Conservation (phyloP, 2,797 vertebrate genomes). For the Tangara arthus region DNA sequence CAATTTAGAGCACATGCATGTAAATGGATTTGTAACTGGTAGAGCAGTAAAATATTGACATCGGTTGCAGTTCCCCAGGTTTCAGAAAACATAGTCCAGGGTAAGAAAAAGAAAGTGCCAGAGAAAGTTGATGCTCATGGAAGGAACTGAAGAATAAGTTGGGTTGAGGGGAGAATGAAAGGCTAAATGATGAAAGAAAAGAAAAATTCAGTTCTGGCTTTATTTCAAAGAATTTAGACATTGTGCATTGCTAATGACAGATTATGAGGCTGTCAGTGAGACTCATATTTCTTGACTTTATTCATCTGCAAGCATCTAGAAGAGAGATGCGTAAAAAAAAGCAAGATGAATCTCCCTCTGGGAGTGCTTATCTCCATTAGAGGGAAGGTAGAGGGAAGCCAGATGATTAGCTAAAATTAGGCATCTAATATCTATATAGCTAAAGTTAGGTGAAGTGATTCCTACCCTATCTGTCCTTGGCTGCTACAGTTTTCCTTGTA, state of each 20-base stretch:
- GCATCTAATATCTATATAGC: neutral
- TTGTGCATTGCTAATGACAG: neutral
- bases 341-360: constrained; percentile 29
- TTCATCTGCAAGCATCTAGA: neutral
- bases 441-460: neutral
- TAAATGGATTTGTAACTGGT: constrained; percentile 48
- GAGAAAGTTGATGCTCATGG: constrained; percentile 12
- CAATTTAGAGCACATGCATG: constrained; percentile 57
- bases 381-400: neutral
- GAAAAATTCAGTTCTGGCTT: neutral
- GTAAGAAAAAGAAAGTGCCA: constrained; percentile 55
- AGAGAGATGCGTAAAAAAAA: neutral
- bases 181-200: too few relatives aligned
- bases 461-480: neutral
- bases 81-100: constrained; percentile 48
- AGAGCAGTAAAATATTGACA: constrained; percentile 32
- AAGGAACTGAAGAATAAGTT: neutral
- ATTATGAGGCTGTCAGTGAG: neutral
- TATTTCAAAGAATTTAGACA: neutral
- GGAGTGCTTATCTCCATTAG: neutral
- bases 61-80: constrained; percentile 47
- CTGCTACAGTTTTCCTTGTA: neutral
- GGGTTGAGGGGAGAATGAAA: too few relatives aligned
- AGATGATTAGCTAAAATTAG: constrained; percentile 51
- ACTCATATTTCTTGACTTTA: constrained; percentile 2